These are phyloP conservation scores for Furcula furcula DNA, from an alignment of 2,888 invertebrate species.

Conservation along the genomic window DNA sequence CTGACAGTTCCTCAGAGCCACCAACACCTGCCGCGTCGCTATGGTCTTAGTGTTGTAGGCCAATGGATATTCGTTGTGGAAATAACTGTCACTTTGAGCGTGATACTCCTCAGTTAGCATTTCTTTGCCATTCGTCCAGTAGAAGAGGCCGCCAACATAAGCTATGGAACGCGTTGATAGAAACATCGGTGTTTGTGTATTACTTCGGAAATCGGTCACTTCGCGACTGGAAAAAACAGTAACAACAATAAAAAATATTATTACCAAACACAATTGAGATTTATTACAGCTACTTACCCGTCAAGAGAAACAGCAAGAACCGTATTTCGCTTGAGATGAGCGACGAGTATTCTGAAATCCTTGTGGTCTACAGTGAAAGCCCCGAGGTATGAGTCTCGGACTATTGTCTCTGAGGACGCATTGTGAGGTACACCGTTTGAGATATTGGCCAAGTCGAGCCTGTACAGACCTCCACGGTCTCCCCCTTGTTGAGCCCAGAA, in stretches of 20 bases:
- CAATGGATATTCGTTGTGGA: conserved; percentile 88
- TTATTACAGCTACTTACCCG: conserved; percentile 82
- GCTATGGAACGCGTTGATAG: conserved; percentile 88
- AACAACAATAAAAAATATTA: background rate
- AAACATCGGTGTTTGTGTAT: conserved; percentile 89
- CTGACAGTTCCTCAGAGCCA: conserved; percentile 86
- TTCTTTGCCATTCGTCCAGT: conserved; percentile 92
- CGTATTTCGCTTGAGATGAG: conserved; percentile 88
- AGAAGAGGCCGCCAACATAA: conserved; percentile 89
- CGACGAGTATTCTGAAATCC: conserved; percentile 89
- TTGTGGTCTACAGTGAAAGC: conserved; percentile 92
- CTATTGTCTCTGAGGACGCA: conserved; percentile 84
- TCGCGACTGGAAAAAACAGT: conserved; percentile 78
- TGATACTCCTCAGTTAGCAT: conserved; percentile 91
- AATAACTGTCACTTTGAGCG: conserved; percentile 85
- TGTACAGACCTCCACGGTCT: conserved; percentile 85
- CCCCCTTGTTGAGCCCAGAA: conserved; percentile 87
- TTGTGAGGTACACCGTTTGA: conserved; percentile 88
- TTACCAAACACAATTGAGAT: background rate
- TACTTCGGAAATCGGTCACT: conserved; percentile 86
- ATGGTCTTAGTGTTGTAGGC: conserved; percentile 62
- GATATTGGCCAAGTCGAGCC: conserved; percentile 88
- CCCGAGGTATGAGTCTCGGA: conserved; percentile 86
- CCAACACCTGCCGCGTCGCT: conserved; percentile 64
- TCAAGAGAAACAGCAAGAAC: conserved; percentile 91